Percentiles rank a stretch among this genome's conserved stretches.
Conservation (phyloP, 2,113 vertebrate genomes). For the Cyprinodon variegatus region DNA sequence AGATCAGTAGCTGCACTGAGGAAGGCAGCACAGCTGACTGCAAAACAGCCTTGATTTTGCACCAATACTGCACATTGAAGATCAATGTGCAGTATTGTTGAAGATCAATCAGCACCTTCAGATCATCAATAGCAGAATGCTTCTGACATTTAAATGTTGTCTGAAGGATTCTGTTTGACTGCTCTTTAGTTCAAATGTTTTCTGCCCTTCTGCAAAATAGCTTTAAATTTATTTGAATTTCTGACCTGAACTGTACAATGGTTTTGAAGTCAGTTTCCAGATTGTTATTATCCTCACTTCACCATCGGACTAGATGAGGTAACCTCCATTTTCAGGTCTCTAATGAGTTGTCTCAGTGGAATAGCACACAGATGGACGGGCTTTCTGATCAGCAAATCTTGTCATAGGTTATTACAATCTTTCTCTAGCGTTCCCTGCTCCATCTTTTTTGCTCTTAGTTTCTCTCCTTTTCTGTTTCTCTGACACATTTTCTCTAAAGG, state of each 20-base stretch:
- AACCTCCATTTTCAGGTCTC: slow-evolving; percentile 47
- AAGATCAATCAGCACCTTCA: too few relatives aligned
- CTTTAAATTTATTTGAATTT: not conserved
- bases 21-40: too few relatives aligned
- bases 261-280: slow-evolving; percentile 37
- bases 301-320: slow-evolving; percentile 51
- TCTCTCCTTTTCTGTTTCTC: slow-evolving; percentile 19
- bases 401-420: slow-evolving; percentile 43
- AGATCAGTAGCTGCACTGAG: too few relatives aligned
- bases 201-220: too few relatives aligned
- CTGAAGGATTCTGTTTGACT: too few relatives aligned
- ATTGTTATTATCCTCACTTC: slow-evolving; percentile 49
- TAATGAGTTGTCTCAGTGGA: slow-evolving; percentile 59
- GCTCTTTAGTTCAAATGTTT: too few relatives aligned
- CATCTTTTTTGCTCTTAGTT: slow-evolving; percentile 1
- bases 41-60: too few relatives aligned
- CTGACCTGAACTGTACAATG: slow-evolving; percentile 1
- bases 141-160: too few relatives aligned
- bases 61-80: too few relatives aligned
- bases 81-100: too few relatives aligned
- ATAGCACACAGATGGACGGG: slow-evolving; percentile 3
- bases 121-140: too few relatives aligned
- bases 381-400: slow-evolving; percentile 40
- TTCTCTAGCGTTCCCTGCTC: slow-evolving; percentile 5
- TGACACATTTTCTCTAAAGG: slow-evolving; percentile 47